A percentile compares a stretch with the other conserved stretches of the same genome.
These are phyloP conservation scores for Callaeas wilsoni DNA, from an alignment of 2,113 vertebrate species.

Conservation along the genomic window DNA sequence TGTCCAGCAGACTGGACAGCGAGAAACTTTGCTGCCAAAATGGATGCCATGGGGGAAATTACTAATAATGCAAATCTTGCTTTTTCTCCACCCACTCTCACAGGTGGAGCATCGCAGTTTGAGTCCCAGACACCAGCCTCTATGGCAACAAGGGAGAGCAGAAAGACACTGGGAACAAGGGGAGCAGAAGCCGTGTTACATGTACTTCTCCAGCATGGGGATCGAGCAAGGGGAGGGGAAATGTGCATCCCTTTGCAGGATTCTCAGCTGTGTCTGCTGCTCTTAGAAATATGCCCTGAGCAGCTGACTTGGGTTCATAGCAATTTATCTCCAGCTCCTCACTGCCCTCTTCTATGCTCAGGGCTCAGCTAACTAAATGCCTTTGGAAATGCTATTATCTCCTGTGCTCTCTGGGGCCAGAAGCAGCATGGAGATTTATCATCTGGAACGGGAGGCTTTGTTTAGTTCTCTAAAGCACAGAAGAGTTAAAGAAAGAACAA, in stretches of 20 bases:
- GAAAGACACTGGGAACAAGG: background rate
- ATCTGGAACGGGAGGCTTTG: slow-evolving; percentile 28
- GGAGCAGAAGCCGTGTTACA: background rate
- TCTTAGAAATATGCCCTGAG: slow-evolving; percentile 28
- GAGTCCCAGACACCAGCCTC: background rate
- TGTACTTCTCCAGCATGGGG: background rate
- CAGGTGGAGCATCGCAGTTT: background rate
- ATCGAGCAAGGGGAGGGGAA: background rate
- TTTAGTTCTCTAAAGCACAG: slow-evolving; percentile 19
- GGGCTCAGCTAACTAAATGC: slow-evolving; percentile 26
- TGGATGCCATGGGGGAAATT: background rate
- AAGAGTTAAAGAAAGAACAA: background rate
- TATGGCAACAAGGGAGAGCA: slow-evolving; percentile 19
- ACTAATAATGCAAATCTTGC: background rate
- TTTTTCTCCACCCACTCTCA: background rate
- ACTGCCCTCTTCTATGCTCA: slow-evolving; percentile 25
- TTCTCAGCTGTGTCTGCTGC: slow-evolving; percentile 53
- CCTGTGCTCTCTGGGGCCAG: slow-evolving; percentile 10
- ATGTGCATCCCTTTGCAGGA: background rate
- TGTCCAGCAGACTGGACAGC: background rate
- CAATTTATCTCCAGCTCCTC: slow-evolving; percentile 47
- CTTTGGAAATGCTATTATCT: slow-evolving; percentile 60
- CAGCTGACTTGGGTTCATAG: slow-evolving; percentile 24
- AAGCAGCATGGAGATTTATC: slow-evolving; percentile 13
- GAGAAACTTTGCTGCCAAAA: background rate